These are phyloP conservation scores for Himalopsyche anomala DNA, from an alignment of 2,888 invertebrate species.

Conservation along the genomic window DNA sequence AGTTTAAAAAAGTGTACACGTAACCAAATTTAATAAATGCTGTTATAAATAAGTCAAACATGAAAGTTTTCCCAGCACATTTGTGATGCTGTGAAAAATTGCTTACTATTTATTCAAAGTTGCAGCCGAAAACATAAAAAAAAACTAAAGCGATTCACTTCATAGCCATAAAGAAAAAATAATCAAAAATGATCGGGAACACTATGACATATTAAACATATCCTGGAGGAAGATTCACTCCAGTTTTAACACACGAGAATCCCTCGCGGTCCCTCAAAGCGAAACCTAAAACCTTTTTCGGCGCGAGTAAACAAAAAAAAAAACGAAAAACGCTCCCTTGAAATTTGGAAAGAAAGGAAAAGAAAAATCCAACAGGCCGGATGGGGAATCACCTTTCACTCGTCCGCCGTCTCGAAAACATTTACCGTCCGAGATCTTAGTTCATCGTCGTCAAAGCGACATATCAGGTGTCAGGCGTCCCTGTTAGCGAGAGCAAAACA, in stretches of 20 bases:
- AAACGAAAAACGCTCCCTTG: slow-evolving; percentile 33
- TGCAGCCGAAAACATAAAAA: too few relatives aligned
- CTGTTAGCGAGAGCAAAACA: background rate
- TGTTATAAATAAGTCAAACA: too few relatives aligned
- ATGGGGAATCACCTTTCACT: slow-evolving; percentile 24
- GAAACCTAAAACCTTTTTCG: slow-evolving; percentile 1
- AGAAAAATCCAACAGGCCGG: background rate
- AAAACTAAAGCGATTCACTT: too few relatives aligned
- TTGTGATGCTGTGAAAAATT: too few relatives aligned
- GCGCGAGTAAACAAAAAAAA: slow-evolving; percentile 9
- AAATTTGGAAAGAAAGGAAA: background rate
- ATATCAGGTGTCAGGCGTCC: slow-evolving; percentile 11
- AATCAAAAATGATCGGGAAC: background rate
- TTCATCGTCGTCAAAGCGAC: background rate
- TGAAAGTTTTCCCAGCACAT: too few relatives aligned
- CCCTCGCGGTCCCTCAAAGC: background rate
- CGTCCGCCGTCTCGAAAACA: background rate
- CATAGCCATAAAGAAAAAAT: too few relatives aligned
- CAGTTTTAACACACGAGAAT: background rate
- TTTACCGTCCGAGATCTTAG: background rate
- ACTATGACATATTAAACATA: background rate
- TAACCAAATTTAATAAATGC: too few relatives aligned
- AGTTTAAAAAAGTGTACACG: too few relatives aligned
- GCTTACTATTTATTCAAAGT: too few relatives aligned
- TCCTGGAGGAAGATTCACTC: background rate